These are phyloP conservation scores for Ochlodes sylvanus DNA, from an alignment of 2,888 invertebrate species.

Conservation along the genomic window DNA sequence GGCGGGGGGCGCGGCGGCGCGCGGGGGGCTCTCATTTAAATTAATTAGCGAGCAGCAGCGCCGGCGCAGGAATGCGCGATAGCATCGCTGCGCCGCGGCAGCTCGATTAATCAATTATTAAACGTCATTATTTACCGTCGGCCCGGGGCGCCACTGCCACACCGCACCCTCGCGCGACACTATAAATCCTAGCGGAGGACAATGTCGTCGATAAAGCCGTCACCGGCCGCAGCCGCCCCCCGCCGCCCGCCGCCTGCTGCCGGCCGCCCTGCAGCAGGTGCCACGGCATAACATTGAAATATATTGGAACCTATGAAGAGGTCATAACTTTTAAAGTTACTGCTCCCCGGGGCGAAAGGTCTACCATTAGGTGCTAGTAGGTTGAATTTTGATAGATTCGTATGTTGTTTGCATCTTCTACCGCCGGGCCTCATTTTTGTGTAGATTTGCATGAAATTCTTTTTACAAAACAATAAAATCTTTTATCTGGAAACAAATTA, in stretches of 20 bases:
- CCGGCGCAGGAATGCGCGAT: conserved; percentile 53
- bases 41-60: conserved; percentile 69
- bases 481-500: too few species aligned
- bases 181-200: conserved; percentile 57
- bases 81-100: conserved; percentile 56
- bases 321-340: too few species aligned
- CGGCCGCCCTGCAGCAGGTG: conserved; percentile 6
- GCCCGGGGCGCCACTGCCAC: conserved; percentile 11
- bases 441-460: too few species aligned
- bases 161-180: conserved; percentile 46
- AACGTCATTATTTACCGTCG: conserved; percentile 73
- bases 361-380: too few species aligned
- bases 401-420: too few species aligned
- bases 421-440: too few species aligned
- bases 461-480: too few species aligned
- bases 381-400: too few species aligned
- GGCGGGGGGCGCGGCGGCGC: conserved; percentile 46
- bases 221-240: conserved; percentile 60
- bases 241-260: conserved; percentile 55
- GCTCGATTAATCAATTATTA: conserved; percentile 77
- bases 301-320: too few species aligned
- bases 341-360: too few species aligned
- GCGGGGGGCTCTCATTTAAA: conserved; percentile 63
- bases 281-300: not conserved
- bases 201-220: conserved; percentile 69